Evolutionary conservation across 2,113 vertebrate genomes (phyloP), one percentile per base, ranked within the genome.

Genomic region (Hiodon alosoides): DNA sequence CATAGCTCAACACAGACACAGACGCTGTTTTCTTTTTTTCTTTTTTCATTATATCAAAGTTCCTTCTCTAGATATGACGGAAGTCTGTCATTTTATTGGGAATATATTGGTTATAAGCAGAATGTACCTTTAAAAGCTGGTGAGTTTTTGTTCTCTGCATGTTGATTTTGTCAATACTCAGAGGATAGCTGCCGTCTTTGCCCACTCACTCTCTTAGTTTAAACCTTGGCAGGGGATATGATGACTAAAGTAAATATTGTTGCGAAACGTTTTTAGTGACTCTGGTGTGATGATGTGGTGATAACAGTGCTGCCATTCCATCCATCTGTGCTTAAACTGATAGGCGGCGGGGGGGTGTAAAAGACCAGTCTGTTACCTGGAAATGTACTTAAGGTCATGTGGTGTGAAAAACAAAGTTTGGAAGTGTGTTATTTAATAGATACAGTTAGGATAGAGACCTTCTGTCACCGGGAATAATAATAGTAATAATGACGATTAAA

Each of bases 371-470:
- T 69, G 60, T 66, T 31, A 31, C 31, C 64, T 48, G 64, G 64
- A 31, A 7, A 47, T 66, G 5, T 64, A 47, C 71, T 3, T 59
- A 77, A 67, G 72, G 76, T 72, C 55, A 61, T 60, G 16, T 60
- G 7, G 55, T 50, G 52, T 67, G 16, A 17, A 58, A 69, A 31
- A 31, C 31, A 31, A 31, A 31, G 31, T 31, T 31, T 31, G 31
- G 31, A 31, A 31, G 31, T 1, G 31, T 31, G 31, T 31, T 31
- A 31, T 31, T 31, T 31, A 31, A 31, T 31, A 31, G 31, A 31
- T 31, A 31, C 31, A 31, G 31, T 31, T 31, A 31, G 31, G 31
- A 31, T 31, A 31, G 31, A 31, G 9, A 10, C 2, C 10, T 65
- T 9, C 13, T 14, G 31, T 31, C 31, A 31, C 31, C 31, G 31